Conservation (phyloP, 2,797 vertebrate genomes). For the Spinus olivaceus region DNA sequence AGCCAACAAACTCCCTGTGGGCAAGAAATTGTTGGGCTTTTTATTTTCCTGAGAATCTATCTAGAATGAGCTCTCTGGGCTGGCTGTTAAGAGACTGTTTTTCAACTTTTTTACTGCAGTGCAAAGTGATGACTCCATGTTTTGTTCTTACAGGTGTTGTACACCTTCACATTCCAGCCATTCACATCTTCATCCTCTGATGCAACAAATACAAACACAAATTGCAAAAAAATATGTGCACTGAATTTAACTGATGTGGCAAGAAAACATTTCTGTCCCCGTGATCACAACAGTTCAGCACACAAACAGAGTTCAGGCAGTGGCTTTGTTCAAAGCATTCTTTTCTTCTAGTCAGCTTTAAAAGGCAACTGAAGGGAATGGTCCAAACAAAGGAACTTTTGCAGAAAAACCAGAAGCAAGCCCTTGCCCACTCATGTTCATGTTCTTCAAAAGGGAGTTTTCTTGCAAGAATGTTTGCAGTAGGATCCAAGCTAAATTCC, state of each 20-base stretch:
- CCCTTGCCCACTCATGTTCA: background rate
- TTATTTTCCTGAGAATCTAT: background rate
- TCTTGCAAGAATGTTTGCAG: background rate
- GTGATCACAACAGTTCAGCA: background rate
- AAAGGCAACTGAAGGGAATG: slow-evolving; percentile 6
- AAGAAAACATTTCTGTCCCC: background rate
- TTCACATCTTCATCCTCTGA: background rate
- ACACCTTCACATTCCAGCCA: background rate
- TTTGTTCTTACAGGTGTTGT: background rate
- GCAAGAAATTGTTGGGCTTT: background rate
- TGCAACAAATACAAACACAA: background rate
- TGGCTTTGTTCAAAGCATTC: slow-evolving; percentile 40
- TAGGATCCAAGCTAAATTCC: slow-evolving; percentile 44
- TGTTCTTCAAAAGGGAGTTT: background rate
- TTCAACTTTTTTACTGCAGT: background rate
- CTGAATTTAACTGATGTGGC: background rate
- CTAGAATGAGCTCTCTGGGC: background rate
- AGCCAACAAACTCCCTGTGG: slow-evolving; percentile 20
- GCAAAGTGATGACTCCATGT: background rate
- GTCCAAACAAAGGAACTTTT: slow-evolving; percentile 35
- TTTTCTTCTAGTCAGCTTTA: background rate
- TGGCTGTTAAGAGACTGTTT: background rate
- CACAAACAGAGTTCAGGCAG: background rate
- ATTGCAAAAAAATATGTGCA: background rate
- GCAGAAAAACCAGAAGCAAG: slow-evolving; percentile 9